Base-by-base conservation (phyloP, 2,797 vertebrate species). In the Sphenopsis melanotis region DNA sequence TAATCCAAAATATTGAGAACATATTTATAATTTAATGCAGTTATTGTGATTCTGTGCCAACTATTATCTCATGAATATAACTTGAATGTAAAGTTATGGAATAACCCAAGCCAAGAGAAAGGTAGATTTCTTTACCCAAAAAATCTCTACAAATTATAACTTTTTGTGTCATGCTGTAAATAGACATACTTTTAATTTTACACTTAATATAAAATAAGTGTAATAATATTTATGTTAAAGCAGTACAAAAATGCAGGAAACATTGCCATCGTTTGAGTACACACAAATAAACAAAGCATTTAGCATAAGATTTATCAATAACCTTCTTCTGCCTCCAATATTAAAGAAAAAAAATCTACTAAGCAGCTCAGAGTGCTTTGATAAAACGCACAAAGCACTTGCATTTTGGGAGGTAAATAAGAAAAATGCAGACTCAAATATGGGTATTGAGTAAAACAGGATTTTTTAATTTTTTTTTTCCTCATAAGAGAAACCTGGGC, bases 1-100 rank as follows among this genome's bases (percentile, higher is more conserved):
- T 23, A 76, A 92, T 70, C 18, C 82, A 78, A 96, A 97, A 94
- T 76, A 94, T 53, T 77, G 37, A 86, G 66, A 95, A 90, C 69
- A 85, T 69, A 34, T 23, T 56, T 47, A 64, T 91, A 94, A 96
- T 89, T 89, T 57, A 95, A 92, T 77, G 55, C 49, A 83, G n/a
- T 69, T 82, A 80, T 17, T 74, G n/a, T 77, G 21, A 55, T 84
- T 93, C 55, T 87, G 15, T 83, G 89, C 89, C 95, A 97, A 87
- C 15, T 64, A 75, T 95, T 96, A 90, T 21, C 36, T 97, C 89
- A 92, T 93, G n/a, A 26, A 29, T 57, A 63, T 34, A 63, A 60
- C 41, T 81, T 63, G 75, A 83, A 89, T 34, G 6, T 9, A 55
- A 84, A 27, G 1, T 61, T 92, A 72, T 44, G 77, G 72, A 93